These are phyloP conservation scores for Anoplophora glabripennis DNA, from an alignment of 1,140 invertebrate species.

Conservation along the genomic window DNA sequence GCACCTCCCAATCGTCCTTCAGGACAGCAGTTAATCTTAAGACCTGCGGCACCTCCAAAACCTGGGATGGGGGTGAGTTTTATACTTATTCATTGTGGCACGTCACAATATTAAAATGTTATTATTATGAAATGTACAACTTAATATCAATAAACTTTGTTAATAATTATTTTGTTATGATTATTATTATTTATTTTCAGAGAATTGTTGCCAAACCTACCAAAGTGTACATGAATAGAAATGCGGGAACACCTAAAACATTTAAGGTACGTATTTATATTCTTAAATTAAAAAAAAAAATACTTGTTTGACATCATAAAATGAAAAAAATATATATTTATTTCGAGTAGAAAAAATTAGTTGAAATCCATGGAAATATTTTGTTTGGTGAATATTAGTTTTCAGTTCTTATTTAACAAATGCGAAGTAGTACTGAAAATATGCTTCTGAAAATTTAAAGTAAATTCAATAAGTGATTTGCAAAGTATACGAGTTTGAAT, in stretches of 20 bases:
- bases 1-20: conserved; percentile 12
- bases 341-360: neutral
- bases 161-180: conserved; percentile 11
- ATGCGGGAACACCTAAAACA: conserved; percentile 19
- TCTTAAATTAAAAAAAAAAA: no score
- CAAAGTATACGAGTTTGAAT: no score
- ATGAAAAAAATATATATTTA: no score
- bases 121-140: conserved; percentile 13
- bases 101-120: conserved; percentile 2
- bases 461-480: no score
- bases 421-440: neutral
- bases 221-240: conserved; percentile 35
- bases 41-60: conserved; percentile 28
- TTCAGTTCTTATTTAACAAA: neutral
- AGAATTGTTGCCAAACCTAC: conserved; percentile 36
- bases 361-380: neutral
- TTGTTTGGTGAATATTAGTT: neutral
- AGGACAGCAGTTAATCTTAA: conserved; percentile 27
- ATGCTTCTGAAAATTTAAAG: no score
- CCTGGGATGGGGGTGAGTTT: conserved; percentile 34
- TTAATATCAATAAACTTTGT: conserved; percentile 11
- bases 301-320: neutral
- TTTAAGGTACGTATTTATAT: conserved; percentile 8
- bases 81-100: conserved; percentile 22
- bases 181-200: conserved; percentile 20